Conservation (phyloP, 2,888 invertebrate species). For the Anthophora plumipes region DNA sequence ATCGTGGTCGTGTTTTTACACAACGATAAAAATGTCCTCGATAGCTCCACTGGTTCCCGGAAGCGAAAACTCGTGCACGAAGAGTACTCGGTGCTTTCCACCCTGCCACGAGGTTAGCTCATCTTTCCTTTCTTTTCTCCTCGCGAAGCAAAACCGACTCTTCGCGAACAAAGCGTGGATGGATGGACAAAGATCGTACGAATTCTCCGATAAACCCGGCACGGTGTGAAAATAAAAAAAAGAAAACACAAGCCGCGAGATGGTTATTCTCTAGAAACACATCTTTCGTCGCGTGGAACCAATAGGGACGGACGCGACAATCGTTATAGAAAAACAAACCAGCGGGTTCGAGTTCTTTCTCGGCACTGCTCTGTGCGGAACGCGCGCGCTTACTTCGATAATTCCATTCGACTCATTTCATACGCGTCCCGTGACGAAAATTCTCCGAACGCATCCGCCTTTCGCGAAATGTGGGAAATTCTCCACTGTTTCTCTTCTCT, state of each 20-base stretch:
- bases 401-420: conserved; percentile 21
- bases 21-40: conserved; percentile 71
- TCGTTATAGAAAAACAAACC: not conserved
- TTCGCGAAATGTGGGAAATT: not conserved
- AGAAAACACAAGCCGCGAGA: not conserved
- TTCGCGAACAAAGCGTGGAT: conserved; percentile 17
- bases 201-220: not conserved
- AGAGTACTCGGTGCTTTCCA: conserved; percentile 61
- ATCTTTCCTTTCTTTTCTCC: conserved; percentile 53
- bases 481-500: too few relatives aligned
- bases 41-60: conserved; percentile 64
- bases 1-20: conserved; percentile 77
- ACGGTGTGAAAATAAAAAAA: conserved; percentile 31
- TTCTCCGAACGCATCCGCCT: not conserved
- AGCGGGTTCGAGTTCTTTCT: conserved; percentile 3
- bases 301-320: conserved; percentile 9
- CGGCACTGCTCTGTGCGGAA: conserved; percentile 25
- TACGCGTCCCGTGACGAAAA: conserved; percentile 6
- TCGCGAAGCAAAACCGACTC: conserved; percentile 30
- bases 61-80: conserved; percentile 65
- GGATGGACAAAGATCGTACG: not conserved
- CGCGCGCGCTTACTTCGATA: conserved; percentile 35
- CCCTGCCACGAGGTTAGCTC: conserved; percentile 67
- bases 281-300: conserved; percentile 31
- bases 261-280: conserved; percentile 31